Percentiles rank a stretch among this genome's conserved stretches.
These are phyloP conservation scores for Aporophyla nigra DNA, from an alignment of 2,888 invertebrate species.

Conservation along the genomic window DNA sequence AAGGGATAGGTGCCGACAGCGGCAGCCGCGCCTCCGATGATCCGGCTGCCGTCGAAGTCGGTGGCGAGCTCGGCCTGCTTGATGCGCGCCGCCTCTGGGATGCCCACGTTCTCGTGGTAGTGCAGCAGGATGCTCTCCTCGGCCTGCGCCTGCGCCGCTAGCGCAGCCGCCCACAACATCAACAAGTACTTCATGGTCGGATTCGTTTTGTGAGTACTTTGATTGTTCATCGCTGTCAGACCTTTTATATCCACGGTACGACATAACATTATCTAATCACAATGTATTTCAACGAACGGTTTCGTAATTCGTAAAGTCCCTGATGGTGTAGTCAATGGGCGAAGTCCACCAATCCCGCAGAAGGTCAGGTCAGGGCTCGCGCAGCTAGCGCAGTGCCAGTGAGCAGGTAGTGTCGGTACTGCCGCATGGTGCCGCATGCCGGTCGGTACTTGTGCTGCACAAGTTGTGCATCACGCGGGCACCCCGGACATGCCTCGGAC, in stretches of 20 bases:
- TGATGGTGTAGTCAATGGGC: constrained; percentile 15
- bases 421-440: not conserved
- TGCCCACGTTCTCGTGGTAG: constrained; percentile 66
- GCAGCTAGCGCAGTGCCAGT: not conserved
- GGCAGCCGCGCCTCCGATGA: constrained; percentile 48
- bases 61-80: constrained; percentile 55
- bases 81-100: constrained; percentile 65
- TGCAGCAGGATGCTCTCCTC: constrained; percentile 41
- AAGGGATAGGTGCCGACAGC: constrained; percentile 63
- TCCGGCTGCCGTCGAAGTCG: constrained; percentile 64
- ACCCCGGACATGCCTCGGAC: not conserved
- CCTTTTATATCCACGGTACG: constrained; percentile 35
- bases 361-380: constrained; percentile 32
- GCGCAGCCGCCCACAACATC: constrained; percentile 32
- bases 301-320: constrained; percentile 30
- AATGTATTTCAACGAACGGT: constrained; percentile 9
- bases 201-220: constrained; percentile 16
- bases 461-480: too few relatives aligned
- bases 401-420: not conserved
- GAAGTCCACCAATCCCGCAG: constrained; percentile 42
- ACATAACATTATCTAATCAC: constrained; percentile 40
- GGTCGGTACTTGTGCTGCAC: not conserved
- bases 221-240: not conserved
- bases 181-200: constrained; percentile 43
- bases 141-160: constrained; percentile 28